Base-by-base conservation (phyloP, 2,113 vertebrate species). In the Chloropsis hardwickii region DNA sequence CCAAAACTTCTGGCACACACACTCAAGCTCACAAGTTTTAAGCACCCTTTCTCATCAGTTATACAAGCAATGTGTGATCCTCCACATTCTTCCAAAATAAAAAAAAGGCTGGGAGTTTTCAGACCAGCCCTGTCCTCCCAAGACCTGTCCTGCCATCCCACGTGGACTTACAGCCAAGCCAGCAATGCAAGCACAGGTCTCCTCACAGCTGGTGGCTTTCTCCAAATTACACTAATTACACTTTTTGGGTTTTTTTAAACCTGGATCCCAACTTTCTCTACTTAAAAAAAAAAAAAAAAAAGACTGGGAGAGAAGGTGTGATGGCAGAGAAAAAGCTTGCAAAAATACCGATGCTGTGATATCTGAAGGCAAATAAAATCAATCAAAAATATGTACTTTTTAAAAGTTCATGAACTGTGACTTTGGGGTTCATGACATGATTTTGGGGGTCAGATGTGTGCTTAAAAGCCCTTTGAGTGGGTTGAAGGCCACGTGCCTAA, bases 1-100 rank as follows among this genome's bases (percentile, higher is more conserved):
- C 80, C 56, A 90, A 86, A 76, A 81, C 54, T 90, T 90, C 86
- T 96, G 94, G 95, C 90, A 94, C 80, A 92, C 85, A 81, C 40
- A 28, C 40, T 67, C 37, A 13, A 74, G 90, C 86, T 90, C 6
- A 4, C 72, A 71, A 79, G 48, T 81, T 96, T 90, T 45, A 92
- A 94, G 71, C 76, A 88, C 90, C 48, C n/a, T 88, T 90, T 44
- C 33, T 79, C 5, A 33, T 88, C 86, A 81, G 37, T 64, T 71
- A 42, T 56, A 94, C 65, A 70, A 92, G 79, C 9, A 2, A 35
- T 0, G 2, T 90, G 80, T 71, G 65, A 62, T 82, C 27, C 23
- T 83, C 57, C 0, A 2, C 1, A 1, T 23, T 64, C 35, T 74
- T 60, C 11, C 12, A 12, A 40, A 66, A 35, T 13, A 44, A 47